phyloP scores from a whole-genome alignment of 2,888 invertebrate genomes.

The Lamellibrachia columna region DNA sequence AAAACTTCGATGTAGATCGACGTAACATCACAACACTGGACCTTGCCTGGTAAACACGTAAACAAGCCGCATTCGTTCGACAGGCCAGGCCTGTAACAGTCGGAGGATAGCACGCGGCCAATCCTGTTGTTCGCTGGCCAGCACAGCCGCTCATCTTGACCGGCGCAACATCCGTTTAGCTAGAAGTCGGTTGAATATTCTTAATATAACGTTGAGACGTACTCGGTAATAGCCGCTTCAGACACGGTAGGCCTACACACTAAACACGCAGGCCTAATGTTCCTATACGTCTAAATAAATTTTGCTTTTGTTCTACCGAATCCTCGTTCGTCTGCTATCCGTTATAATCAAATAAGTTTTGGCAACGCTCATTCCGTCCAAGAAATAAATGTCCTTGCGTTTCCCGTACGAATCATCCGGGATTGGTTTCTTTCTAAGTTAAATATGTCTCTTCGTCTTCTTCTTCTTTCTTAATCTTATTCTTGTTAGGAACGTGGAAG shows the following conservation, averaged over 20 bases:
- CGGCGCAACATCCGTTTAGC: too few species aligned
- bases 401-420: neutral
- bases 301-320: too few species aligned
- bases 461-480: too few species aligned
- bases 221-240: too few species aligned
- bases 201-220: neutral
- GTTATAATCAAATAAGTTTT: neutral
- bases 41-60: constrained; percentile 4
- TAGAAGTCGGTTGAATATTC: neutral
- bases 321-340: too few species aligned
- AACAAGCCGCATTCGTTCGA: neutral
- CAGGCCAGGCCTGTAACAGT: neutral
- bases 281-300: too few species aligned
- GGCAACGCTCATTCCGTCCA: neutral
- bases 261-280: too few species aligned
- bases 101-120: neutral
- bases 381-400: neutral
- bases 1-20: constrained; percentile 6
- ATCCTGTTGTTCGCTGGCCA: neutral
- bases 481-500: too few species aligned
- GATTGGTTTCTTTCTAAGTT: neutral
- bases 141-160: neutral
- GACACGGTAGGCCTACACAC: too few species aligned
- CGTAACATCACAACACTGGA: neutral
- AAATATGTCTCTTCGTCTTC: neutral